Evolutionary conservation across 1,140 invertebrate species (phyloP).

Genomic region (Chionoecetes opilio): DNA sequence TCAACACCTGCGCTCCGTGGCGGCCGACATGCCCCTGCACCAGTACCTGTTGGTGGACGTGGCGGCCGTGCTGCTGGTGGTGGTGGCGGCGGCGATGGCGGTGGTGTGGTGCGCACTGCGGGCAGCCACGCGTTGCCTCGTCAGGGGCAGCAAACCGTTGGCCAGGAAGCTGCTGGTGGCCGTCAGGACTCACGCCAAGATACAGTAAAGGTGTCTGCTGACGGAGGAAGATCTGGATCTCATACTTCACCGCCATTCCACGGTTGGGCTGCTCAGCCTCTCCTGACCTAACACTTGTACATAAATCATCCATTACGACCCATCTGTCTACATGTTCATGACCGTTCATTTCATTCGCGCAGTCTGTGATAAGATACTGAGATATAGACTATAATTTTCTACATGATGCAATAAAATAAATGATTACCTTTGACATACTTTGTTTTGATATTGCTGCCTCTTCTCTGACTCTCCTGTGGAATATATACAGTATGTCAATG

Average conservation of each 20-base stretch:
- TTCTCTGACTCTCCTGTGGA: too few species aligned
- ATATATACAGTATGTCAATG: too few species aligned
- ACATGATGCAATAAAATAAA: neutral
- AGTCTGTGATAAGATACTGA: neutral
- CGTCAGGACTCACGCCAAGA: constrained; percentile 32
- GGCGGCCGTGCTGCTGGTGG: constrained; percentile 57
- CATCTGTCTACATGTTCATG: too few species aligned
- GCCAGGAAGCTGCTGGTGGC: neutral
- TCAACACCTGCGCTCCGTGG: constrained; percentile 84
- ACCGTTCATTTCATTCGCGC: neutral
- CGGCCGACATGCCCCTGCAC: constrained; percentile 66
- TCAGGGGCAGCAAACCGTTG: neutral
- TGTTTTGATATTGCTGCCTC: neutral
- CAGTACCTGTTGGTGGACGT: constrained; percentile 79
- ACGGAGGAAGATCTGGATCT: neutral
- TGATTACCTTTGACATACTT: neutral
- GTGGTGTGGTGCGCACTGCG: constrained; percentile 33
- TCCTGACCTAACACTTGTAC: neutral
- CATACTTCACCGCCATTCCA: too few species aligned
- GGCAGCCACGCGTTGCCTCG: neutral
- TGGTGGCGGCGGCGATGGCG: constrained; percentile 9
- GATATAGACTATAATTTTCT: constrained; percentile 4
- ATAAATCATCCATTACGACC: neutral
- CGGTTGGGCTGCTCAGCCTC: too few species aligned
- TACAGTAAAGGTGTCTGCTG: constrained; percentile 24